Evolutionary conservation across 2,888 invertebrate species (phyloP).

Genomic region (Colostygia pectinataria): DNA sequence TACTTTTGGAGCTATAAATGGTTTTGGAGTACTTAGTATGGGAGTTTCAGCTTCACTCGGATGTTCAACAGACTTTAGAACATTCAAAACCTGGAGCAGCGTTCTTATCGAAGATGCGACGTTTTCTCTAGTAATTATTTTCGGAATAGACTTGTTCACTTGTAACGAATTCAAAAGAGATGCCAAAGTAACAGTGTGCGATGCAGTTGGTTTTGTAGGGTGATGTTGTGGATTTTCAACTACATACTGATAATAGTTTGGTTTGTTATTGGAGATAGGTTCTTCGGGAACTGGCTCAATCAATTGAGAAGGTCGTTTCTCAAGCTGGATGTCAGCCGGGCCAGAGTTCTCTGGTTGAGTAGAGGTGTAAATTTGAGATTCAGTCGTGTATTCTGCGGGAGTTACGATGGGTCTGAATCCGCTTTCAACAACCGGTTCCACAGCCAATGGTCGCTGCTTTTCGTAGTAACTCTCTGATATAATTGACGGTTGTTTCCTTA

Average conservation of each 20-base stretch:
- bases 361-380: conserved; percentile 47
- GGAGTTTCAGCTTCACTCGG: conserved; percentile 63
- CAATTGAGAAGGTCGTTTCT: conserved; percentile 44
- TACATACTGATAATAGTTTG: conserved; percentile 60
- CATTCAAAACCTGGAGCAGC: conserved; percentile 88
- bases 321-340: conserved; percentile 40
- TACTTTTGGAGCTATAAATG: conserved; percentile 53
- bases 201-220: conserved; percentile 41
- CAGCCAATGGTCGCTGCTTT: conserved; percentile 50
- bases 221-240: conserved; percentile 50
- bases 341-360: conserved; percentile 37
- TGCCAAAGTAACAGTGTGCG: conserved; percentile 56
- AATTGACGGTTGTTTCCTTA: conserved; percentile 56
- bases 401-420: conserved; percentile 69
- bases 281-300: conserved; percentile 41
- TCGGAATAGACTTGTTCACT: conserved; percentile 89
- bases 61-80: conserved; percentile 81
- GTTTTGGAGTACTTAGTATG: conserved; percentile 65
- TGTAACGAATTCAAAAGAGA: conserved; percentile 88
- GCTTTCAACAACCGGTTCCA: conserved; percentile 60
- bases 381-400: conserved; percentile 44
- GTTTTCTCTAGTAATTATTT: conserved; percentile 89
- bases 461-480: conserved; percentile 72
- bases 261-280: conserved; percentile 44
- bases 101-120: conserved; percentile 91